Evolutionary conservation across 2,797 vertebrate species (phyloP), one percentile per base, ranked within the genome.

Genomic region (Nothura maculosa): DNA sequence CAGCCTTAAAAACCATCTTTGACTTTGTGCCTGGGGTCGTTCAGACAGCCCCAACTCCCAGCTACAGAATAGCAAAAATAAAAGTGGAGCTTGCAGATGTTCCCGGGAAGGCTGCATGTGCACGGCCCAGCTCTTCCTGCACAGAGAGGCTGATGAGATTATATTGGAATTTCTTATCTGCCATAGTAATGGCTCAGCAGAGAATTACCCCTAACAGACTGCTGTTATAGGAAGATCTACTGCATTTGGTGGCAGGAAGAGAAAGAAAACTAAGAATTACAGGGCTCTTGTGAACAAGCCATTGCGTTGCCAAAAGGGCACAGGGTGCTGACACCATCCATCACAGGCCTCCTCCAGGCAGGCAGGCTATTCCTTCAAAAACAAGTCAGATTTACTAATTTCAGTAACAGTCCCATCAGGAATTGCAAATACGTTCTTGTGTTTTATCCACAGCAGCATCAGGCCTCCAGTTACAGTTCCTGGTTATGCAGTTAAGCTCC

Each of bases 1-100:
- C 93, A 87, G 94, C 81, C 92, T 97, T 97, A 96, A 96, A 96
- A 96, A 85, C 75, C 52, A 82, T 96, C 87, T 96, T 92, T 84
- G 76, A 89, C 87, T 95, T 54, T 93, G 80, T 92, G 94, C 95
- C 96, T 96, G 88, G 22, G 64, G 94, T 92, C 45, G 76, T 91
- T 79, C 82, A 91, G 78, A 64, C 61, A 94, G 82, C 81, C 57
- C 48, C 90, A 73, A 62, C 43, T 94, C 72, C 81, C 69, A 87
- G 62, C 76, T 89, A 92, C 76, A 73, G 54, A 60, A 66, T 22
- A 61, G 42, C 27, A 52, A 81, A 89, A 89, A 64, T 40, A 70
- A 79, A 60, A 81, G 27, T 89, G 81, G 62, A 94, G 74, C 52
- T 90, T 87, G 69, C 76, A 91, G 79, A 54, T 58, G 57, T 75